phyloP scores from a whole-genome alignment of 2,888 invertebrate genomes.

The Dexiosoma caninum region DNA sequence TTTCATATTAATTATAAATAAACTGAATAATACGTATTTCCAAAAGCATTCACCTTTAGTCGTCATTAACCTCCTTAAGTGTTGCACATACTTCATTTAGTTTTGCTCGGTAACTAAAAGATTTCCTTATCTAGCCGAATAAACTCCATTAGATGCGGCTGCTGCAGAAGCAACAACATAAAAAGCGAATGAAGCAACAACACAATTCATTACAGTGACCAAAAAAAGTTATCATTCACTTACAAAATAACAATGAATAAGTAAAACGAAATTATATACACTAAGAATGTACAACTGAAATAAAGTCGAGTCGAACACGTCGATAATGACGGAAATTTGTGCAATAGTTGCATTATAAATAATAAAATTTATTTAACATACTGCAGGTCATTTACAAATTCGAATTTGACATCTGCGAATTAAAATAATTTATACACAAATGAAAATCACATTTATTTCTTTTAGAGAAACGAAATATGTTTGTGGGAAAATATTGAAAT shows the following conservation, averaged over 20 bases:
- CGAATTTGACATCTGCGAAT: not conserved
- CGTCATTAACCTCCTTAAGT: not conserved
- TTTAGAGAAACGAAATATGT: not conserved
- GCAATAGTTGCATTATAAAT: no score
- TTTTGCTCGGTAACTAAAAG: conserved; percentile 5
- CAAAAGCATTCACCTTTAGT: not conserved
- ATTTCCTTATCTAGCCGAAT: conserved; percentile 67
- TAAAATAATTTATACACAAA: not conserved
- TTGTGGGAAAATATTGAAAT: not conserved
- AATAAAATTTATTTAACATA: not conserved
- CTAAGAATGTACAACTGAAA: no score
- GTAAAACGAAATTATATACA: no score
- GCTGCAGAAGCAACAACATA: not conserved
- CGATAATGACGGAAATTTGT: no score
- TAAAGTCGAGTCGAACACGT: no score
- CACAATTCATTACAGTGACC: conserved; percentile 1
- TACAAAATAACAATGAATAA: no score
- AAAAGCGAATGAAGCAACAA: not conserved
- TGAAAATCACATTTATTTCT: not conserved
- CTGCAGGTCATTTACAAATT: not conserved
- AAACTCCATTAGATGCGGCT: conserved; percentile 71
- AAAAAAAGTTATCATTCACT: not conserved
- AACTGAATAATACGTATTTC: not conserved
- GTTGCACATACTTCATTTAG: not conserved
- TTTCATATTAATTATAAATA: not conserved